phyloP scores from a whole-genome alignment of 2,888 invertebrate genomes.

The Apoda limacodes region DNA sequence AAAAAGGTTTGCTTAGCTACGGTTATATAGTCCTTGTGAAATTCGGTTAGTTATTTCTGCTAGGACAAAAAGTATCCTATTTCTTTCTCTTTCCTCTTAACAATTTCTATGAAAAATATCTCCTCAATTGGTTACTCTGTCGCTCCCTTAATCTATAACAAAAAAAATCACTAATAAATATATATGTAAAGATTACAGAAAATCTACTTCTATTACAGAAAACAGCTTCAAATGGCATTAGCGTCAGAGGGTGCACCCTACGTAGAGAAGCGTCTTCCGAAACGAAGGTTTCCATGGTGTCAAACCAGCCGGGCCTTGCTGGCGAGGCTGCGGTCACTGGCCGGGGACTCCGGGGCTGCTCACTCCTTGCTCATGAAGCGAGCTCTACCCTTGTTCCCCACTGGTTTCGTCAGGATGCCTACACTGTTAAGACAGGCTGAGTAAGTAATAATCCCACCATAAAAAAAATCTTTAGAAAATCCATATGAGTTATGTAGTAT shows the following conservation, averaged over 20 bases:
- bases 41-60: too few species aligned
- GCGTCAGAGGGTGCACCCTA: conserved; percentile 56
- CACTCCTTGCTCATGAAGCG: conserved; percentile 66
- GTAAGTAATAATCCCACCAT: conserved; percentile 36
- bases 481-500: too few species aligned
- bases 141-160: too few species aligned
- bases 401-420: conserved; percentile 74
- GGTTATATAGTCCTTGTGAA: too few species aligned
- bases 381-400: conserved; percentile 76
- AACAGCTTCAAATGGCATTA: conserved; percentile 43
- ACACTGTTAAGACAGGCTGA: conserved; percentile 64
- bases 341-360: conserved; percentile 31
- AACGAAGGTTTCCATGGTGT: conserved; percentile 81
- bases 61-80: too few species aligned
- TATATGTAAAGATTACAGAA: not conserved
- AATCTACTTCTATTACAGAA: too few species aligned
- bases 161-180: too few species aligned
- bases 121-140: too few species aligned
- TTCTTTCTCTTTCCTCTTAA: not conserved
- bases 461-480: too few species aligned
- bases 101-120: conserved; percentile 1
- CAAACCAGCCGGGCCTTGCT: conserved; percentile 31
- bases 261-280: conserved; percentile 72
- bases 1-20: too few species aligned
- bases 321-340: conserved; percentile 22